phyloP scores from a whole-genome alignment of 1,140 invertebrate species.

The Centruroides sculpturatus region DNA sequence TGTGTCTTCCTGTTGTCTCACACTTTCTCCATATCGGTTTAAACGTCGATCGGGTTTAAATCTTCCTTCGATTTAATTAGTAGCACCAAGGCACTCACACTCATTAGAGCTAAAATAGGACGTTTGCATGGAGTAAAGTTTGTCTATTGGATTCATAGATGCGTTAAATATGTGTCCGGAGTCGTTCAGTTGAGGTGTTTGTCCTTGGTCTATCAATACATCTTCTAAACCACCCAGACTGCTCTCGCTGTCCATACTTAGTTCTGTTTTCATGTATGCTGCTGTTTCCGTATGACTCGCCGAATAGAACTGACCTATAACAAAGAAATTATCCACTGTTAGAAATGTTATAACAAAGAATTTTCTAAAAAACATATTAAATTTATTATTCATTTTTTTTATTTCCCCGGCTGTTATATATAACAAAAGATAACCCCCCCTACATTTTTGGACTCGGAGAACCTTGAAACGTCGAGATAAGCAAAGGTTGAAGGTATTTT shows the following conservation, averaged over 20 bases:
- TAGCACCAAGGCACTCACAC: slow-evolving; percentile 15
- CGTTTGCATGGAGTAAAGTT: slow-evolving; percentile 93
- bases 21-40: no score
- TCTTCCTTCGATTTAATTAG: slow-evolving; percentile 6
- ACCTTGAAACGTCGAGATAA: no score
- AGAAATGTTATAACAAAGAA: no score
- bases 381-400: no score
- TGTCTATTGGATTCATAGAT: slow-evolving; percentile 85
- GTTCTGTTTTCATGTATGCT: slow-evolving; percentile 18
- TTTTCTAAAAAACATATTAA: no score
- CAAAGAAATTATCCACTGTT: background rate
- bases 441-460: no score
- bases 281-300: slow-evolving; percentile 12
- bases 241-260: slow-evolving; percentile 19
- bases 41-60: no score
- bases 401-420: no score
- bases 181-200: slow-evolving; percentile 24
- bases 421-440: no score
- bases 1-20: no score
- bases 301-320: slow-evolving; percentile 16
- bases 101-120: slow-evolving; percentile 54
- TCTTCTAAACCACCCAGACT: slow-evolving; percentile 20
- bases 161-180: slow-evolving; percentile 80
- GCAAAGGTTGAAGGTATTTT: no score
- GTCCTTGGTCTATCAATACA: slow-evolving; percentile 15